A percentile compares a stretch with the other conserved stretches of the same genome.
Evolutionary conservation across 2,113 vertebrate genomes (phyloP).

Genomic region (Natator depressus): DNA sequence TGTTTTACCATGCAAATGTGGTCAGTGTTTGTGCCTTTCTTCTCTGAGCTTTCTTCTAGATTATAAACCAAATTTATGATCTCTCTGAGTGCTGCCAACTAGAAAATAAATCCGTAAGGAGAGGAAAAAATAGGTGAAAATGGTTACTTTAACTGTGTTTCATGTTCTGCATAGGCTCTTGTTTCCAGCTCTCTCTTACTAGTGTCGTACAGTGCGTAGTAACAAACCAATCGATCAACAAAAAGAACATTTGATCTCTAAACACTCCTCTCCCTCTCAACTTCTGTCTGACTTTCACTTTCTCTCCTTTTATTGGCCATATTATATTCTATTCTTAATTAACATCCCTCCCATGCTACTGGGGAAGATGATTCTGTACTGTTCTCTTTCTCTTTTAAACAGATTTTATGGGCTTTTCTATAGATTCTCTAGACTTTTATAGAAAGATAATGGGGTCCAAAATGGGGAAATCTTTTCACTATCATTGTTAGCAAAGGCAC

Average conservation of each 20-base stretch:
- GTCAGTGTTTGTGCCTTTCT: background rate
- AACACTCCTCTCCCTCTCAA: background rate
- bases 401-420: background rate
- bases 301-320: background rate
- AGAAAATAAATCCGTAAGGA: background rate
- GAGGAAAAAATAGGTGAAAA: background rate
- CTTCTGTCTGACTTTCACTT: background rate
- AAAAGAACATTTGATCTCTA: background rate
- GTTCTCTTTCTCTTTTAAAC: background rate
- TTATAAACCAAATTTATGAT: background rate
- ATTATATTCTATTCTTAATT: background rate
- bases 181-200: background rate
- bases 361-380: background rate
- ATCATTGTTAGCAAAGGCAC: background rate
- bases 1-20: background rate
- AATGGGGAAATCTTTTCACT: background rate
- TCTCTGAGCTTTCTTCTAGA: background rate
- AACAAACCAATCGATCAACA: background rate
- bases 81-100: background rate
- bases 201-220: background rate
- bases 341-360: background rate
- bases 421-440: background rate
- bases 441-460: background rate
- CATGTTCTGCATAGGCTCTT: background rate
- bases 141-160: background rate